Conservation (phyloP, 1,140 invertebrate species). For the Brachionus manjavacas region DNA sequence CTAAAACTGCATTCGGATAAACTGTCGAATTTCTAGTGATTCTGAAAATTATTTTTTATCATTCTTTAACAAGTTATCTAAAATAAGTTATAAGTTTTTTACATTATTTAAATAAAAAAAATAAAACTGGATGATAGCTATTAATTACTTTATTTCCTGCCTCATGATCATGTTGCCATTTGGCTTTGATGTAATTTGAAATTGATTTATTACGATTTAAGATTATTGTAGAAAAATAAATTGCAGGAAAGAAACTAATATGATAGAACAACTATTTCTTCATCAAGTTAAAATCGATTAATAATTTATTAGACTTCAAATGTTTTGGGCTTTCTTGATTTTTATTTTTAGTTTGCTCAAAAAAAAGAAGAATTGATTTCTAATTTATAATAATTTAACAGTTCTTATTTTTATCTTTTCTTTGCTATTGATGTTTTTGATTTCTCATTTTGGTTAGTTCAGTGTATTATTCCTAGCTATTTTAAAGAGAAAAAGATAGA, state of each 20-base stretch:
- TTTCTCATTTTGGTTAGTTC: neutral
- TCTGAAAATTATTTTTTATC: too few species aligned
- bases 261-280: neutral
- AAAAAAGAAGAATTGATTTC: constrained; percentile 20
- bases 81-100: neutral
- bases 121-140: neutral
- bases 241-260: neutral
- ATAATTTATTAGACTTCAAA: constrained; percentile 38
- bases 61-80: too few species aligned
- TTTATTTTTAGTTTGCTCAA: neutral
- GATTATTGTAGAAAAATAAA: neutral
- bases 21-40: too few species aligned
- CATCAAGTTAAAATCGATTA: constrained; percentile 2
- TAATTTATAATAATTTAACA: constrained; percentile 15
- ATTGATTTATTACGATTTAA: constrained; percentile 24
- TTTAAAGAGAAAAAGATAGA: neutral
- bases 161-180: neutral
- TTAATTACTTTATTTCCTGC: neutral
- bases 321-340: constrained; percentile 10
- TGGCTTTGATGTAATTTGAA: constrained; percentile 1
- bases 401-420: neutral
- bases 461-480: neutral
- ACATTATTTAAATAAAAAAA: neutral
- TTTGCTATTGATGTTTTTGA: neutral
- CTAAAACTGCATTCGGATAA: too few species aligned